Base-by-base conservation (phyloP, 2,888 invertebrate species). In the Caenorhabditis sp. region DNA sequence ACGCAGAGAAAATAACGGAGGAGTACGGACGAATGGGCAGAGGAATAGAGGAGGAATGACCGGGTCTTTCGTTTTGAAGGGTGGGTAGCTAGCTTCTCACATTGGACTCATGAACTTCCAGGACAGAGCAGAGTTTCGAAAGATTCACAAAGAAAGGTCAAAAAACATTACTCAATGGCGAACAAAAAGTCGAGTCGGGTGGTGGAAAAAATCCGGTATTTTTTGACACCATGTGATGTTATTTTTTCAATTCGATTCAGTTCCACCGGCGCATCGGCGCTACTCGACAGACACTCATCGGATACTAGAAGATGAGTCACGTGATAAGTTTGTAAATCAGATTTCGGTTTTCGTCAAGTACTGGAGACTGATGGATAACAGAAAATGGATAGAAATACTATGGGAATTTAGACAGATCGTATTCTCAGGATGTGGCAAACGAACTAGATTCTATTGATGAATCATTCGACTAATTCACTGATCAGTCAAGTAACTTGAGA, bases 201-300 rank as follows among this genome's bases (percentile, higher is more conserved):
- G n/a, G 51, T 15, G 18, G n/a, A 24, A n/a, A 18, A 51, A 70
- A 64, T 64, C 72, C 56, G 64, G 72, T 64, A 64, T 72, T 72
- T 72, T 71, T 53, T 64, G 64, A 72, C 71, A 55, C 32, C 55
- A 70, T 64, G 56, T 56, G 64, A 64, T 72, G 64, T 72, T 64
- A n/a, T 62, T 71, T 64, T 26, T 8, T 11, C 32, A 9, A 32
- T 20, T n/a, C 8, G 24, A 24, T 55, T 15, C 32, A 6, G 32
- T 6, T 9, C 32, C 5, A 32, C 32, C 47, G 47, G 18, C 40
- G 40, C 13, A 9, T 3, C 40, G 3, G 11, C 40, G 40, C 40
- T 15, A 40, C 40, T 40, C 3, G 5, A 40, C 15, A 40, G 6
- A 35, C 40, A 40, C 40, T 40, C 40, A 40, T 9, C 40, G 40